A percentile compares a stretch with the other conserved stretches of the same genome.
Evolutionary conservation across 2,888 invertebrate species (phyloP).

Genomic region (Cartodere bifasciata): DNA sequence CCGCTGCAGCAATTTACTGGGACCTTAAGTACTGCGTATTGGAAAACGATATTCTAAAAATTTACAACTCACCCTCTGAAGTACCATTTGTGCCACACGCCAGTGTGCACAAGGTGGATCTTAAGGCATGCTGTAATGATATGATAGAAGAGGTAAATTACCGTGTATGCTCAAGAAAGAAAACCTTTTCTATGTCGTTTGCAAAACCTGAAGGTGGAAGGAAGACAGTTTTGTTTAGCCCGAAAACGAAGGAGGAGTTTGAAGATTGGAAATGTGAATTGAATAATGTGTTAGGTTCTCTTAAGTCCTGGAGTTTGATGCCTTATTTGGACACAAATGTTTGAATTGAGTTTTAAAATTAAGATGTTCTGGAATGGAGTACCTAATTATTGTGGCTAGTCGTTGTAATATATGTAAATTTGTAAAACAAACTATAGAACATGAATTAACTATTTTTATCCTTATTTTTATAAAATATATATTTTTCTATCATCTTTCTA

Average conservation of each 20-base stretch:
- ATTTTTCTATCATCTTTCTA: too few relatives aligned
- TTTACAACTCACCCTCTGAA: slow-evolving; percentile 41
- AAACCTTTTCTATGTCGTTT: too few relatives aligned
- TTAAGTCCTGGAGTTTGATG: background rate
- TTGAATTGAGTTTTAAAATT: too few relatives aligned
- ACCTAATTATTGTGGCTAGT: too few relatives aligned
- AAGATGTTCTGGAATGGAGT: too few relatives aligned
- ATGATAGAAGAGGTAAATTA: background rate
- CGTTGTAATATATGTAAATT: too few relatives aligned
- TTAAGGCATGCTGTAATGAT: slow-evolving; percentile 17
- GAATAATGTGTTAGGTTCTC: slow-evolving; percentile 13
- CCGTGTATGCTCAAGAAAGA: background rate
- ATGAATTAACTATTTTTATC: too few relatives aligned
- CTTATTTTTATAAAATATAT: too few relatives aligned
- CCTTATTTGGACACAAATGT: background rate
- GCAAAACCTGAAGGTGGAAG: too few relatives aligned
- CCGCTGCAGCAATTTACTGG: slow-evolving; percentile 35
- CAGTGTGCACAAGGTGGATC: slow-evolving; percentile 23
- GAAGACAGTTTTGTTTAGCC: slow-evolving; percentile 32
- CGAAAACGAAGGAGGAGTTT: slow-evolving; percentile 37
- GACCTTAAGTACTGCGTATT: slow-evolving; percentile 43
- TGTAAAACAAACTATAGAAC: too few relatives aligned
- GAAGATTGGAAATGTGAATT: slow-evolving; percentile 30
- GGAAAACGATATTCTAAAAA: slow-evolving; percentile 31
- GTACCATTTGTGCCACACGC: slow-evolving; percentile 28